Evolutionary conservation across 2,888 invertebrate genomes (phyloP), one percentile per base, ranked within the genome.

Genomic region (Pelosia muscerda): DNA sequence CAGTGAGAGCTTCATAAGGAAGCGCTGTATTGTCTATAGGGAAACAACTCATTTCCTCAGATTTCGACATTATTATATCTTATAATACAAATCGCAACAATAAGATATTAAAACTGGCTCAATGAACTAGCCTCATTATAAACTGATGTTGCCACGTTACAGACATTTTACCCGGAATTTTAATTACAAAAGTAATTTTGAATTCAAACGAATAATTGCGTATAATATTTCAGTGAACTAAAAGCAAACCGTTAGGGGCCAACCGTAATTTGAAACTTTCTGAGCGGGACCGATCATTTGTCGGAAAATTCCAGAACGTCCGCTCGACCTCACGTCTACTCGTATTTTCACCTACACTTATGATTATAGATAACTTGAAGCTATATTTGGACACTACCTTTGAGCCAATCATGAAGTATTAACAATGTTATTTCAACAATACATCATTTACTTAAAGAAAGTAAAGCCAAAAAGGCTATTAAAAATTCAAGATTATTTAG

Each of bases 261-360:
- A 81, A 76, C 78, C 84, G 84, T 87, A 86, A 89, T 89, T 88
- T 86, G 84, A 83, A 88, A 87, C 84, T 87, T 88, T 86, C 74
- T 70, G 79, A 77, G 79, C 79, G 79, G 76, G 82, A 74, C 81
- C 81, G 84, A 86, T 86, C 84, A 87, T 88, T 90, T 88, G 86
- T 88, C 85, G 81, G 84, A 78, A 83, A 86, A 87, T 86, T 87
- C 84, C 84, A 81, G 84, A 81, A 84, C 77, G 81, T 84, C 82
- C 82, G 75, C 68, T 73, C 76, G 77, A 83, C 84, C 84, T 77
- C 79, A 79, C 77, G 74, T 75, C 78, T 76, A 74, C 75, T 68
- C 79, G 79, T 81, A 85, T 86, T 86, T 86, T 84, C 84, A 78
- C 82, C 73, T 79, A 77, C 74, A 72, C 65, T 65, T 66, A 70